Conservation (phyloP, 2,888 invertebrate genomes). For the Ornithoptera priamus region DNA sequence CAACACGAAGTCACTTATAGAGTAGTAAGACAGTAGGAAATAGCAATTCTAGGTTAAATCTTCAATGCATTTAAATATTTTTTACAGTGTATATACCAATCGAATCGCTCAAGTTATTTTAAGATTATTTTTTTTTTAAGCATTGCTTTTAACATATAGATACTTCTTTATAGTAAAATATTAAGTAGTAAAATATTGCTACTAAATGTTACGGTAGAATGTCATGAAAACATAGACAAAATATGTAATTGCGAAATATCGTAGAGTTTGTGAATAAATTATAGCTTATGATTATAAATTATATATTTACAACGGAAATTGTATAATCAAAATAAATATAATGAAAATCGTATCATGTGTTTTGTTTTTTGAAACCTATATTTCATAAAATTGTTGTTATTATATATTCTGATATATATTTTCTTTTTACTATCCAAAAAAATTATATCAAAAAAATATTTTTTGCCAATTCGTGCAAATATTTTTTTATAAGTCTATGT, state of each 20-base stretch:
- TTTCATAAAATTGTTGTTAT: too few species aligned
- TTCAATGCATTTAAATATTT: not conserved
- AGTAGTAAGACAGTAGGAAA: too few species aligned
- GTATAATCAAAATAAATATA: not conserved
- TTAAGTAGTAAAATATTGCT: not conserved
- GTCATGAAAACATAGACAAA: not conserved
- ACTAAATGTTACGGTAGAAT: not conserved
- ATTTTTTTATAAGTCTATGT: too few species aligned
- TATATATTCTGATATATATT: not conserved
- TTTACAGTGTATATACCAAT: not conserved
- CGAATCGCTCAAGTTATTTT: not conserved
- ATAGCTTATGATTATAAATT: not conserved
- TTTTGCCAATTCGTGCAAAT: too few species aligned
- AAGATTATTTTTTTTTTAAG: not conserved
- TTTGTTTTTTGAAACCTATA: not conserved
- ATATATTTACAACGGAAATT: not conserved
- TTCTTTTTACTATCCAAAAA: too few species aligned
- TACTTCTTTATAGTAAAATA: not conserved
- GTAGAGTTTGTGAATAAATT: slow-evolving; percentile 1
- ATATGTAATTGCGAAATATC: not conserved
- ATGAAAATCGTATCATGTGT: not conserved
- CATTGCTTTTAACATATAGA: not conserved
- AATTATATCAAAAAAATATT: too few species aligned
- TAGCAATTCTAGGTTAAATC: too few species aligned
- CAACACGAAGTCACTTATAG: too few species aligned